phyloP scores from a whole-genome alignment of 92 coral and sea anemone species.

The Hydrozoanthus gracilis region DNA sequence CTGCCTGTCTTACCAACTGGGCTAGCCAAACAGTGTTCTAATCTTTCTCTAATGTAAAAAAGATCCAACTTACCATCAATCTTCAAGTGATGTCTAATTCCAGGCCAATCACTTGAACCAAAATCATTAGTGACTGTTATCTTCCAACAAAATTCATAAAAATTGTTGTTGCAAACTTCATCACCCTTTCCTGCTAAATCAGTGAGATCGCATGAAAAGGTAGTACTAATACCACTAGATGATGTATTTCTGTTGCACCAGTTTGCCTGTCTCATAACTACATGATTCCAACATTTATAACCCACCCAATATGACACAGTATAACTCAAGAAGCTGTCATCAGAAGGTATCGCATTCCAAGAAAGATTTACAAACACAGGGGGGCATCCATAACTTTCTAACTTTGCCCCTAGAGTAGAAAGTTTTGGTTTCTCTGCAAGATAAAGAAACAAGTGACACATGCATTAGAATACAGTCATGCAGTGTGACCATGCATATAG shows the following conservation, averaged over 20 bases:
- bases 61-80: background rate
- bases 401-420: background rate
- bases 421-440: too few relatives aligned
- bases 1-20: too few relatives aligned
- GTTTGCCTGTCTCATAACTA: background rate
- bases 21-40: too few relatives aligned
- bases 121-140: background rate
- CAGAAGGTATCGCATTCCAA: constrained; percentile 12
- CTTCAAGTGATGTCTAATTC: background rate
- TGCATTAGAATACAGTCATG: too few relatives aligned
- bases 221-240: background rate
- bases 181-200: background rate
- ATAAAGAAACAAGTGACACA: too few relatives aligned
- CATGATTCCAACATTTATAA: background rate
- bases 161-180: background rate
- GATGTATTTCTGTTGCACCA: background rate
- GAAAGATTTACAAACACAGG: background rate
- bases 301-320: background rate
- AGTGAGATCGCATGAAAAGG: background rate
- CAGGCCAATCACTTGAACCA: background rate
- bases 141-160: background rate
- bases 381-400: constrained; percentile 7
- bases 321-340: background rate
- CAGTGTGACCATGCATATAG: too few relatives aligned
- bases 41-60: too few relatives aligned